Percentiles rank a stretch among this genome's conserved stretches.
Conservation (phyloP, 1,140 invertebrate genomes). For the Aphidius ervi region DNA sequence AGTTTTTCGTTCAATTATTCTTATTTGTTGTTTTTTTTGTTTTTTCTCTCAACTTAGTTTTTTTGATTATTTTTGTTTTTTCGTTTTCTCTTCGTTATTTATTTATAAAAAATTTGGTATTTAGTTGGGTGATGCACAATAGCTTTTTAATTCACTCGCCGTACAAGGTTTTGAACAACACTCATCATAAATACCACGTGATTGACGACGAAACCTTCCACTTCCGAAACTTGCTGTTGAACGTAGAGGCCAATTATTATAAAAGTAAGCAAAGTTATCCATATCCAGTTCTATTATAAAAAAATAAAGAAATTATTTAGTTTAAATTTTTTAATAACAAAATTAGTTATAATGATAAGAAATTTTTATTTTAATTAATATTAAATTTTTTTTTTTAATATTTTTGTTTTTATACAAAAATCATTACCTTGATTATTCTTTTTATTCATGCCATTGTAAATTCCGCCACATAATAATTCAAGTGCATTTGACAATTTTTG, state of each 20-base stretch:
- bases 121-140: slow-evolving; percentile 35
- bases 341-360: too few relatives aligned
- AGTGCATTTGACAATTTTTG: slow-evolving; percentile 42
- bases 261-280: slow-evolving; percentile 35
- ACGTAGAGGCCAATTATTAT: slow-evolving; percentile 41
- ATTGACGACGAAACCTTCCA: slow-evolving; percentile 37
- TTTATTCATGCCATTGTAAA: slow-evolving; percentile 48
- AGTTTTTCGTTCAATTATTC: too few relatives aligned
- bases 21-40: too few relatives aligned
- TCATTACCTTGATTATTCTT: slow-evolving; percentile 42
- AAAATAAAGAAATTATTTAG: slow-evolving; percentile 8
- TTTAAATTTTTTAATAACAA: too few relatives aligned
- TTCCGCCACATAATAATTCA: slow-evolving; percentile 43
- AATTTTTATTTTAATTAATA: too few relatives aligned
- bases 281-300: slow-evolving; percentile 39
- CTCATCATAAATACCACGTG: slow-evolving; percentile 50
- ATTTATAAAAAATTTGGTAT: too few relatives aligned
- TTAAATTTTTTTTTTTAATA: too few relatives aligned
- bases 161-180: slow-evolving; percentile 51
- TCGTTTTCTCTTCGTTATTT: too few relatives aligned
- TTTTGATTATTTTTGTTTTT: too few relatives aligned
- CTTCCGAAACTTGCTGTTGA: slow-evolving; percentile 38
- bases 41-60: too few relatives aligned
- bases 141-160: slow-evolving; percentile 45
- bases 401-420: slow-evolving; percentile 12